phyloP scores from a whole-genome alignment of 2,888 invertebrate species.

The Plagodis dolabraria region DNA sequence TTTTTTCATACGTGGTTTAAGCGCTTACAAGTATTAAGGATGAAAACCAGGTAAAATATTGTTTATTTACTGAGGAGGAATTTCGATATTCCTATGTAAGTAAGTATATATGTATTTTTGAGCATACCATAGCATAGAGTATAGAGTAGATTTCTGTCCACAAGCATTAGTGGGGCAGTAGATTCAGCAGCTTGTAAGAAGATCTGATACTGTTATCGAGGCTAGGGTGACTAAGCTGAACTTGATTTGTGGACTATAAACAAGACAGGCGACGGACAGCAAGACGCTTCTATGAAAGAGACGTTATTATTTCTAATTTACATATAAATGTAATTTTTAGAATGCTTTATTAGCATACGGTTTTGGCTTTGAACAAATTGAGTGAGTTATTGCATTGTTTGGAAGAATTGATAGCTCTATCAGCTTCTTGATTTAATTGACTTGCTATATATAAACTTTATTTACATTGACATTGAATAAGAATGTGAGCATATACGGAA shows the following conservation, averaged over 20 bases:
- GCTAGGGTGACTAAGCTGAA: conserved; percentile 43
- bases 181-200: not conserved
- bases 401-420: conserved; percentile 10
- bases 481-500: not conserved
- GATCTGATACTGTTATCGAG: conserved; percentile 7
- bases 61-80: too few relatives aligned
- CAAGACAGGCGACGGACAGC: conserved; percentile 19
- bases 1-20: too few relatives aligned
- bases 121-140: too few relatives aligned
- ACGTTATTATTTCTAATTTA: conserved; percentile 28
- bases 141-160: too few relatives aligned
- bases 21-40: too few relatives aligned
- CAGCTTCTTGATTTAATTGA: not conserved
- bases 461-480: not conserved
- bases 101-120: too few relatives aligned
- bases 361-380: conserved; percentile 18
- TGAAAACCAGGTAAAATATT: too few relatives aligned
- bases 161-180: too few relatives aligned
- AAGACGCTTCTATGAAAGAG: conserved; percentile 28
- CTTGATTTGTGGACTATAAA: conserved; percentile 48
- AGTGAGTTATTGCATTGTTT: conserved; percentile 8
- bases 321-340: conserved; percentile 28
- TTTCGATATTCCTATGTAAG: too few relatives aligned
- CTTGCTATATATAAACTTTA: not conserved
- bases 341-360: conserved; percentile 16